A percentile compares a stretch with the other conserved stretches of the same genome.
These are phyloP conservation scores for Boloria euphrosyne DNA, from an alignment of 2,888 invertebrate species.

Conservation along the genomic window DNA sequence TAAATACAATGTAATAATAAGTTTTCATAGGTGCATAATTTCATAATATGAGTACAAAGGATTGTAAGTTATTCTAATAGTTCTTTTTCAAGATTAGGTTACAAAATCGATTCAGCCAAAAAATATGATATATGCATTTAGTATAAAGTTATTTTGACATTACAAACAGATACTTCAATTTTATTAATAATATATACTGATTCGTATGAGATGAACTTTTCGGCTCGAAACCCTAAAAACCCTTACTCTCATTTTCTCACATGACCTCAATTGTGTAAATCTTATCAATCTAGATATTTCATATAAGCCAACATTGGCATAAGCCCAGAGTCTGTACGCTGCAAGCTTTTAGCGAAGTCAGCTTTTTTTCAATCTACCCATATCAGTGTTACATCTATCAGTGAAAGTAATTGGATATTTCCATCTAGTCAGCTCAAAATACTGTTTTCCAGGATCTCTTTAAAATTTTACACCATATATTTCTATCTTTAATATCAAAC, in stretches of 20 bases:
- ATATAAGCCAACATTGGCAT: constrained; percentile 49
- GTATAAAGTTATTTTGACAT: no score
- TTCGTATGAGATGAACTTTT: no score
- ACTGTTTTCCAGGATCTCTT: neutral
- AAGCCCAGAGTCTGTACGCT: constrained; percentile 42
- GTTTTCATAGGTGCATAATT: no score
- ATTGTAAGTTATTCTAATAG: no score
- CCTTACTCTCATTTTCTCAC: constrained; percentile 8
- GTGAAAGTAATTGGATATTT: constrained; percentile 34
- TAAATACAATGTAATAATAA: no score
- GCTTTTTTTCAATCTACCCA: constrained; percentile 33
- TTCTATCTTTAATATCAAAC: neutral
- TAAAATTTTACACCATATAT: neutral
- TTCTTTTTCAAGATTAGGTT: no score
- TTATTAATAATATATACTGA: no score
- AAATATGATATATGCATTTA: no score
- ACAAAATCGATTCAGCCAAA: no score
- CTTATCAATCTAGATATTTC: constrained; percentile 50
- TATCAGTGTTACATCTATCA: constrained; percentile 29
- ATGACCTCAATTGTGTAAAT: constrained; percentile 44
- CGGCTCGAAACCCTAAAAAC: neutral
- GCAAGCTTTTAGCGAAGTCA: constrained; percentile 20
- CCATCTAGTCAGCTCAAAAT: constrained; percentile 24
- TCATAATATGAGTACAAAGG: no score
- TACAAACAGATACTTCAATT: no score